phyloP scores from a whole-genome alignment of 2,888 invertebrate genomes.

The Oscheius sp. region DNA sequence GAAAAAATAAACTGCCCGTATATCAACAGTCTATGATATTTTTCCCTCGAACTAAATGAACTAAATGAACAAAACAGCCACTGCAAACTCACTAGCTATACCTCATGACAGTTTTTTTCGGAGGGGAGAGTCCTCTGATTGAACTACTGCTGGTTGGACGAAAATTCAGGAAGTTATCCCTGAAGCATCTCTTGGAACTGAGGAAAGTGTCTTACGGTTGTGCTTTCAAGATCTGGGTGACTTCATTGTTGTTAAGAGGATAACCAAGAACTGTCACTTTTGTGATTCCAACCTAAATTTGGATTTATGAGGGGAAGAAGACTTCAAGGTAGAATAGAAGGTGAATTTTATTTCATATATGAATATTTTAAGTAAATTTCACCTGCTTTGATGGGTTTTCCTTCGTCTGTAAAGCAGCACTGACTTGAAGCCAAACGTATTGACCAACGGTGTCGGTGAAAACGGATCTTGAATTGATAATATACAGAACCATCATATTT shows the following conservation, averaged over 20 bases:
- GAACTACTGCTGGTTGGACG: background rate
- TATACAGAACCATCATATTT: background rate
- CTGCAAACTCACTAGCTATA: slow-evolving; percentile 28
- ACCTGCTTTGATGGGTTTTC: slow-evolving; percentile 49
- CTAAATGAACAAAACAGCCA: too few species aligned
- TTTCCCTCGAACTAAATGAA: too few species aligned
- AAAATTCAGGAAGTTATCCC: slow-evolving; percentile 8
- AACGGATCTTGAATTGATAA: slow-evolving; percentile 38
- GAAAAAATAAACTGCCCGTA: too few species aligned
- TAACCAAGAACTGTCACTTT: slow-evolving; percentile 47
- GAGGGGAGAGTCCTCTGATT: background rate
- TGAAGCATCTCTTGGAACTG: background rate
- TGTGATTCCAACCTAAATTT: slow-evolving; percentile 36
- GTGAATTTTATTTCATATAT: too few species aligned
- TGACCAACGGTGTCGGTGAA: slow-evolving; percentile 61
- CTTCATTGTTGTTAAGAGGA: slow-evolving; percentile 39
- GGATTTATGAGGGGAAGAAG: background rate
- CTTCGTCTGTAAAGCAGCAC: slow-evolving; percentile 43
- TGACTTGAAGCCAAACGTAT: slow-evolving; percentile 59
- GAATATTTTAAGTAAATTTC: too few species aligned
- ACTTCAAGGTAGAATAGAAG: too few species aligned
- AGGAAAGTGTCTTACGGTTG: too few species aligned
- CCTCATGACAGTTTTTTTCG: slow-evolving; percentile 11
- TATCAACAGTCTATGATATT: too few species aligned
- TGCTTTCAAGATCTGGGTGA: slow-evolving; percentile 10